Evolutionary conservation across 2,888 invertebrate genomes (phyloP), one percentile per base, ranked within the genome.

Genomic region (Mellilla xanthometata): DNA sequence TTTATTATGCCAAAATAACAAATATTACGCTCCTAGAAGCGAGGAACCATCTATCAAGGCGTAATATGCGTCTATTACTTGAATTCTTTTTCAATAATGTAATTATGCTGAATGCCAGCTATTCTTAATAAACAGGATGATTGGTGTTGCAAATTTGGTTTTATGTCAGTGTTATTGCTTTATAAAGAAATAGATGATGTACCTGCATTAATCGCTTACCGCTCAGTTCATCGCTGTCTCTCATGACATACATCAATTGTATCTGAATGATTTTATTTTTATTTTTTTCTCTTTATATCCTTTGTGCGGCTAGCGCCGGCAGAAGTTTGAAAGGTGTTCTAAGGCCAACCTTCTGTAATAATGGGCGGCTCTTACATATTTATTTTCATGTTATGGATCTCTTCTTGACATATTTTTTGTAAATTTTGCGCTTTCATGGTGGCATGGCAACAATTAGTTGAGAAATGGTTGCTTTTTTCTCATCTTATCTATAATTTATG

Each of bases 241-340:
- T 62, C 39, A 2, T 65, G 3, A 42, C 65, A 72, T 72, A 35
- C 12, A 41, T 64, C 66, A 34, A 12, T 39, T 12, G 49, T 50
- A 65, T 66, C 67, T 62, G 59, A 60, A 69, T 61, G 60, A 54
- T 69, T 77, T 81, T 80, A 76, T 82, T 79, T 65, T 65, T 63
- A 60, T 77, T 81, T 81, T 84, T 10, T 85, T 79, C 71, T 73
- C 75, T 82, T 87, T 88, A 81, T 83, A 77, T 64, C 84, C 83
- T 87, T 87, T 88, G 86, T 87, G 76, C 63, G 67, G 70, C 82
- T 85, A 89, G 88, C 88, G 88, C 88, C 88, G 87, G 83, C 78
- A 78, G 78, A 85, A 76, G 74, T 72, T 66, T 72, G 65, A 81
- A 83, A 81, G 82, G 80, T 83, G 81, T 82, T 84, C 80, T 72